These are phyloP conservation scores for Tribolium madens DNA, from an alignment of 1,140 invertebrate species.

Conservation along the genomic window DNA sequence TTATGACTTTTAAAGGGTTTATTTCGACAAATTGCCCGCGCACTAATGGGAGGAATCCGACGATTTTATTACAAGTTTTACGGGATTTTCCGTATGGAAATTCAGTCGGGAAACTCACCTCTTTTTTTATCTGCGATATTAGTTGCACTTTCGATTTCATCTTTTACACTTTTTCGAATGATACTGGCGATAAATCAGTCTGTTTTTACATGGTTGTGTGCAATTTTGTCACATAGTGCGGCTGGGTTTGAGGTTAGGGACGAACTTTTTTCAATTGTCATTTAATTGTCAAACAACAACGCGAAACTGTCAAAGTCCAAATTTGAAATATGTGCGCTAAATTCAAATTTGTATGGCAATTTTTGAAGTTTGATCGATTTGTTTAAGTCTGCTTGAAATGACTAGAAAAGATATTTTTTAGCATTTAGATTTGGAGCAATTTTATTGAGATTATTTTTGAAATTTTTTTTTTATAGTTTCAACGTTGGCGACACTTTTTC, in stretches of 20 bases:
- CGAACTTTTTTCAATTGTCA: slow-evolving; percentile 3
- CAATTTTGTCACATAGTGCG: not conserved
- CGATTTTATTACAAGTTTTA: not conserved
- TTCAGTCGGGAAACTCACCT: not conserved
- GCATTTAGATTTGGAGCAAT: too few relatives aligned
- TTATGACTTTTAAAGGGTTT: not conserved
- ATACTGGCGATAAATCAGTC: not conserved
- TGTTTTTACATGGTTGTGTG: not conserved
- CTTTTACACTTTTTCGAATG: not conserved
- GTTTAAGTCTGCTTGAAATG: too few relatives aligned
- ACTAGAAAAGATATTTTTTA: too few relatives aligned
- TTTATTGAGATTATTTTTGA: too few relatives aligned
- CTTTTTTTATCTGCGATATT: slow-evolving; percentile 30
- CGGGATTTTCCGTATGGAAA: slow-evolving; percentile 1
- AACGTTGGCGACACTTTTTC: too few relatives aligned
- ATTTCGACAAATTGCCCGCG: not conserved
- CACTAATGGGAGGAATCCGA: not conserved
- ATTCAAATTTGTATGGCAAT: too few relatives aligned
- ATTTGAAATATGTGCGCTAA: too few relatives aligned
- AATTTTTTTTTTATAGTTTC: too few relatives aligned
- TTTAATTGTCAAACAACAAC: not conserved
- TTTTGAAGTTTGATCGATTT: too few relatives aligned
- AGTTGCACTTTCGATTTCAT: slow-evolving; percentile 38
- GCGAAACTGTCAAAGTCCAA: too few relatives aligned
- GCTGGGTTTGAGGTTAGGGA: slow-evolving; percentile 5